A percentile compares a stretch with the other conserved stretches of the same genome.
Conservation (phyloP, 2,797 vertebrate genomes). For the Hemibagrus guttatus region DNA sequence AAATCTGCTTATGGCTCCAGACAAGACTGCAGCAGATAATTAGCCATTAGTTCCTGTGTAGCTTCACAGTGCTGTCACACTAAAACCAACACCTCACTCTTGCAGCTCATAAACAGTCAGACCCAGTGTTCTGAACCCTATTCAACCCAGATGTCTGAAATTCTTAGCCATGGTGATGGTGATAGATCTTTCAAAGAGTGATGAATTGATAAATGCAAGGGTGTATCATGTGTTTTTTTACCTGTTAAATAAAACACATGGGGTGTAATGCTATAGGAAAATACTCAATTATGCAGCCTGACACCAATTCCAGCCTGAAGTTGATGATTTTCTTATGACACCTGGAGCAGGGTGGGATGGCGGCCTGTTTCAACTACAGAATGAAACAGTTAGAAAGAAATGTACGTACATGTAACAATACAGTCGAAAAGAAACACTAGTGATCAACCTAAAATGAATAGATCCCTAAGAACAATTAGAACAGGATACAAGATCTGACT, state of each 20-base stretch:
- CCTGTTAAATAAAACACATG: neutral
- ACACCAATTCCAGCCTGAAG: neutral
- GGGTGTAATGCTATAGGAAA: neutral
- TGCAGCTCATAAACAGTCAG: neutral
- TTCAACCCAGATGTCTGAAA: neutral
- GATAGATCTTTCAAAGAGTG: neutral
- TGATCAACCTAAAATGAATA: too few species aligned
- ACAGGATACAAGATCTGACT: neutral
- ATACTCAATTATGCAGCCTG: neutral
- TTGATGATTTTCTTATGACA: neutral
- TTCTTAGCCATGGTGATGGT: neutral
- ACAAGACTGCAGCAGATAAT: neutral
- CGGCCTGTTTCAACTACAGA: too few species aligned
- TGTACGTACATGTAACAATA: too few species aligned
- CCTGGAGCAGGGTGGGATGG: too few species aligned
- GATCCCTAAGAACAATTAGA: too few species aligned
- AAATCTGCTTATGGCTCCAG: conserved; percentile 11
- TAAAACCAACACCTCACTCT: neutral
- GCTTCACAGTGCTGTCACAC: neutral
- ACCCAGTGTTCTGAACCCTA: neutral
- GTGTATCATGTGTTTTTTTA: neutral
- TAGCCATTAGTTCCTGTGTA: neutral
- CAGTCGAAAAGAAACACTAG: too few species aligned
- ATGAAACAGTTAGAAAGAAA: too few species aligned
- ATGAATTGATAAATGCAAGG: neutral